Conservation (phyloP, 2,113 vertebrate species). For the Elachura formosa region DNA sequence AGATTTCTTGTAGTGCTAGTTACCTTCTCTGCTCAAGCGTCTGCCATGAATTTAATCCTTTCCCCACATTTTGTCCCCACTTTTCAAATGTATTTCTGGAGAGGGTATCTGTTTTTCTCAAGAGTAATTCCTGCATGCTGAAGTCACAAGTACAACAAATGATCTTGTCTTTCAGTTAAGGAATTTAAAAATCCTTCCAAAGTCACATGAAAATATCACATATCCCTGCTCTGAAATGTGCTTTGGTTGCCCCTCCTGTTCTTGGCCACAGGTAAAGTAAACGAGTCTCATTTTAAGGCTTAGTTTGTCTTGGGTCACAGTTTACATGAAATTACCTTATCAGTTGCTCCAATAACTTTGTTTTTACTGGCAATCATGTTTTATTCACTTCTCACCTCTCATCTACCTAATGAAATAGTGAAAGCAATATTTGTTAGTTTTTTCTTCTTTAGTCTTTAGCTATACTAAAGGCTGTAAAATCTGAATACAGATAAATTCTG, state of each 20-base stretch:
- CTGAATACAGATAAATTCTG: neutral
- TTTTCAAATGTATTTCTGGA: slow-evolving; percentile 17
- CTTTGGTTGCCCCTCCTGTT: neutral
- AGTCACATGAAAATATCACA: neutral
- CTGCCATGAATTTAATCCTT: neutral
- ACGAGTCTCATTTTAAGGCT: neutral
- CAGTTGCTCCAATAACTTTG: neutral
- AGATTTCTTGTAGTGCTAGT: neutral
- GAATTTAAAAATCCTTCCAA: slow-evolving; percentile 28
- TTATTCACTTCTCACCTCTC: neutral
- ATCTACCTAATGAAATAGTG: neutral
- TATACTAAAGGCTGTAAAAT: neutral
- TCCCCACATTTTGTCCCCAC: neutral
- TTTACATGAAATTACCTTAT: neutral
- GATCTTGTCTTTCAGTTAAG: neutral
- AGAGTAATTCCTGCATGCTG: slow-evolving; percentile 17
- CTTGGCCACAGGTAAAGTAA: neutral
- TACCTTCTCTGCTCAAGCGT: neutral
- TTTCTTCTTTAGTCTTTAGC: neutral
- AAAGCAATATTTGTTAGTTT: neutral
- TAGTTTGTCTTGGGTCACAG: neutral
- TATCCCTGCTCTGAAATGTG: neutral
- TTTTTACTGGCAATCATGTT: neutral
- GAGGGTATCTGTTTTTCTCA: neutral
- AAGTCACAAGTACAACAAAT: slow-evolving; percentile 16